phyloP scores from a whole-genome alignment of 2,113 vertebrate species.

The Sturnus vulgaris region DNA sequence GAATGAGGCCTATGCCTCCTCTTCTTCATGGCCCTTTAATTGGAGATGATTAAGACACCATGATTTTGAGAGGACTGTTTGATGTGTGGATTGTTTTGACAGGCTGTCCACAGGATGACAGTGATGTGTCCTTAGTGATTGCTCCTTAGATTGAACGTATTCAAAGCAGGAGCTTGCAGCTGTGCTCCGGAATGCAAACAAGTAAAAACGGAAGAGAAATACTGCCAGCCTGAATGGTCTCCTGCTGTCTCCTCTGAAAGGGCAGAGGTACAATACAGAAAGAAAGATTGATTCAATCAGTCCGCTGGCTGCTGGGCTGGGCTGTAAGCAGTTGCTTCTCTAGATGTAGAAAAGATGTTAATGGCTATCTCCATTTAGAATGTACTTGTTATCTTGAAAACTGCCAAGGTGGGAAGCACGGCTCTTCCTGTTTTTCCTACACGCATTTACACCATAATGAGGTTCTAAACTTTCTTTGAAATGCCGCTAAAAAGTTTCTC shows the following conservation, averaged over 20 bases:
- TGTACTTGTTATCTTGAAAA: not conserved
- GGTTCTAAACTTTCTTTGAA: not conserved
- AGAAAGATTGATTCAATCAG: not conserved
- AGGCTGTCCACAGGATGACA: not conserved
- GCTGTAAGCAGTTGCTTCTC: not conserved
- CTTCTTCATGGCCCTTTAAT: not conserved
- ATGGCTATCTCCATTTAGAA: not conserved
- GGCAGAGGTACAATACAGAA: not conserved
- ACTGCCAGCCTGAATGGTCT: not conserved
- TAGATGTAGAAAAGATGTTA: not conserved
- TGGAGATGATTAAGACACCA: not conserved
- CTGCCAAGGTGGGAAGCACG: not conserved
- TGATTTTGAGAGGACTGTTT: not conserved
- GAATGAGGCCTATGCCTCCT: not conserved
- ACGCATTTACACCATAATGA: not conserved
- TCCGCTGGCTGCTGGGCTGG: rapidly evolving
- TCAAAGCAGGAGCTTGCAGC: not conserved
- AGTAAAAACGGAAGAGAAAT: not conserved
- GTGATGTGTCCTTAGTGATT: not conserved
- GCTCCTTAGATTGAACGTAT: not conserved
- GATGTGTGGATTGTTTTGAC: not conserved
- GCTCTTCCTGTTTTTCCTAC: not conserved
- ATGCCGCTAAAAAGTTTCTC: not conserved
- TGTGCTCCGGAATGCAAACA: not conserved
- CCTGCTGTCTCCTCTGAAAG: not conserved